Base-by-base conservation (phyloP, 2,797 vertebrate species). In the Hemitrygon akajei region DNA sequence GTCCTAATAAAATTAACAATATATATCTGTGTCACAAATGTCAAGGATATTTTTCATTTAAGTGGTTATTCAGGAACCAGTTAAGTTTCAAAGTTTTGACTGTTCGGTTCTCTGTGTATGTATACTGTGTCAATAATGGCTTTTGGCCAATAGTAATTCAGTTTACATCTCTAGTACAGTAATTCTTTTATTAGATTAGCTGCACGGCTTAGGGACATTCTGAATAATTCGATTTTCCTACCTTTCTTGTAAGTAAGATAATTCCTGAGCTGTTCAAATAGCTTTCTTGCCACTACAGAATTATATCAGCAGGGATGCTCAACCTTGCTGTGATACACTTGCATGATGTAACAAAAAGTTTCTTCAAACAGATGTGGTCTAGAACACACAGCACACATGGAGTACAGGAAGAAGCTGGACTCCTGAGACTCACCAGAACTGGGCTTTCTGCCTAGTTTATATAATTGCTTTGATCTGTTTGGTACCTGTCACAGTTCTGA, bases 61-160 rank as follows among this genome's bases (percentile, higher is more conserved):
- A 92, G 20, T 69, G 75, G 73, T 92, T 37, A 56, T 92, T 92
- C 71, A 93, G 76, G 60, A 66, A 89, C 60, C 86, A 69, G 69
- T 56, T 56, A 56, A 76, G 56, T 75, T 93, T 25, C 69, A 56
- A 1, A 18, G 10, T 76, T 76, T 92, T 76, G 27, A 56, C 71
- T 93, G 71, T 30, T 93, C 56, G 16, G 40, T 75, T n/a, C 47
- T 56, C 22, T 73, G 66, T 47, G 7, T 75, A 6, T 56, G 71
- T 75, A 56, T 40, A 75, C 37, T 91, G 37, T 92, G 11, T 34
- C 66, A 87, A 34, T 66, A 34, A 60, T 66, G 60, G 25, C 25
- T 92, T 92, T 92, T 75, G 40, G 37, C 40, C 71, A 75, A 92
- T 93, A 58, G 22, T 30, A 56, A 75, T 40, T 75, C 18, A 4